Percentiles rank a stretch among this genome's conserved stretches.
Evolutionary conservation across 2,888 invertebrate species (phyloP).

Genomic region (Nudaria mundana): DNA sequence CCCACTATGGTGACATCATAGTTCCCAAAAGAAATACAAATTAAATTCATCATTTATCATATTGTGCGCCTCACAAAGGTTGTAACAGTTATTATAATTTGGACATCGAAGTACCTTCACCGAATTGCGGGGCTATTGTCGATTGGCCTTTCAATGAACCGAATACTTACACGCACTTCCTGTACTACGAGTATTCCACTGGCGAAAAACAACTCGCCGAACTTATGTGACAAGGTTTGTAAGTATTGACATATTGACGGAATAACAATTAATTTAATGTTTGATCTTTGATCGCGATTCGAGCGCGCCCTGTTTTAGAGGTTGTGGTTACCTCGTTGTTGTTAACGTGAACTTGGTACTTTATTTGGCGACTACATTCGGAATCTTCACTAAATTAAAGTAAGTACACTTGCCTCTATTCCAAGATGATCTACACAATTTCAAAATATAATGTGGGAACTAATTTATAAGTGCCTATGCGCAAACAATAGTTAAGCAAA

Average conservation of each 20-base stretch:
- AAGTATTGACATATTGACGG: constrained; percentile 8
- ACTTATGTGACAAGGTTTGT: constrained; percentile 15
- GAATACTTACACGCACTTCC: constrained; percentile 75
- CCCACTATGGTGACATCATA: constrained; percentile 36
- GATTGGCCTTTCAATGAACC: constrained; percentile 50
- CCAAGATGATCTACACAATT: constrained; percentile 33
- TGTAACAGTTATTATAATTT: constrained; percentile 40
- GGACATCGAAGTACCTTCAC: constrained; percentile 42
- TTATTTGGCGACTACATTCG: too few relatives aligned
- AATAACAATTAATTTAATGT: constrained; percentile 18
- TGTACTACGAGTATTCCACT: constrained; percentile 51
- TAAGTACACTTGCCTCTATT: constrained; percentile 16
- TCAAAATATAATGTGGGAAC: constrained; percentile 52
- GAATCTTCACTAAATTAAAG: too few relatives aligned
- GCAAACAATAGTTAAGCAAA: constrained; percentile 58
- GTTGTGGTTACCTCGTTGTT: too few relatives aligned
- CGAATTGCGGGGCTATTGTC: constrained; percentile 38
- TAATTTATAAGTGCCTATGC: constrained; percentile 39
- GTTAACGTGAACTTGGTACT: too few relatives aligned
- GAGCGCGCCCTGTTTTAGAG: too few relatives aligned
- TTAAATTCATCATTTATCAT: constrained; percentile 33
- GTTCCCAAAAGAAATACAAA: constrained; percentile 27
- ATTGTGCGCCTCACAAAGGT: constrained; percentile 29
- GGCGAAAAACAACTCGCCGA: constrained; percentile 46
- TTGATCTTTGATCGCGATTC: constrained; percentile 50